Evolutionary conservation across 2,888 invertebrate genomes (phyloP).

Genomic region (Trisateles emortualis): DNA sequence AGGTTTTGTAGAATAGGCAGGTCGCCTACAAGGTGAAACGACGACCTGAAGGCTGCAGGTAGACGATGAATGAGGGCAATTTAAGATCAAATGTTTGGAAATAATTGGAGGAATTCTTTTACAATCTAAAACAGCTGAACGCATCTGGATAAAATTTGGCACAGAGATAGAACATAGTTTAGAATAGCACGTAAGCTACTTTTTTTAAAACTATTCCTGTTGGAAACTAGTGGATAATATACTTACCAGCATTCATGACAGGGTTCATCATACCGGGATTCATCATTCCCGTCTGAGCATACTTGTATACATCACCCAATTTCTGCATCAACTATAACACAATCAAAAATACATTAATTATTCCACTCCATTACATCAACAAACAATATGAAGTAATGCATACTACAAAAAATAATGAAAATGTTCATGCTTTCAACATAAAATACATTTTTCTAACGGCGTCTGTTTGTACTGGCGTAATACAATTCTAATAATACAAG

Average conservation of each 20-base stretch:
- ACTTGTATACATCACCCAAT: conserved; percentile 78
- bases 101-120: too few species aligned
- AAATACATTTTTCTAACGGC: conserved; percentile 43
- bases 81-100: too few species aligned
- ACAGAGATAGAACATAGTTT: too few species aligned
- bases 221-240: background rate
- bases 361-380: background rate
- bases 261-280: conserved; percentile 77
- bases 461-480: conserved; percentile 53
- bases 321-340: conserved; percentile 79
- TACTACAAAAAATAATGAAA: conserved; percentile 47
- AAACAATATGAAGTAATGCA: conserved; percentile 4
- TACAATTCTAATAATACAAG: conserved; percentile 52
- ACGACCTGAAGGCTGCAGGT: too few species aligned
- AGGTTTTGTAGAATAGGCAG: too few species aligned
- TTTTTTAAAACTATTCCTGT: too few species aligned
- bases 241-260: conserved; percentile 74
- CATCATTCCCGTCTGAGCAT: conserved; percentile 75
- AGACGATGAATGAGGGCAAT: too few species aligned
- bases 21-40: too few species aligned
- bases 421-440: conserved; percentile 48
- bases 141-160: too few species aligned
- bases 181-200: too few species aligned
- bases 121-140: too few species aligned
- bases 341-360: conserved; percentile 24